Evolutionary conservation across 92 coral and sea anemone genomes (phyloP), one percentile per base, ranked within the genome.

Genomic region (Heteractis magnifica): DNA sequence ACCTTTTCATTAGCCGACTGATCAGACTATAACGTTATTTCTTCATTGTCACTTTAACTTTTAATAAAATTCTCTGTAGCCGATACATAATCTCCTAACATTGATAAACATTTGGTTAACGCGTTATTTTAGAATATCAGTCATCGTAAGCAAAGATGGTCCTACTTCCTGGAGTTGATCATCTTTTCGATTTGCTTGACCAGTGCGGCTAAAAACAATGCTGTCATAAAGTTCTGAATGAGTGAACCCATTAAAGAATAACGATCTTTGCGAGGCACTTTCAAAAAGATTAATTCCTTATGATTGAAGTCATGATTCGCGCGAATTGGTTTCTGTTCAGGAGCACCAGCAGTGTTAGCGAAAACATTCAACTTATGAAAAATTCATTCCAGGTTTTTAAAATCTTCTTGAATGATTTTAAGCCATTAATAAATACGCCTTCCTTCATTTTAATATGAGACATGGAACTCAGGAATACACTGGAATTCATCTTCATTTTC

Each of bases 221-320:
- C 15, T 20, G 49, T 68, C 26, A 23, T 23, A 50, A 21, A 68
- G 48, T 68, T 68, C 73, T 20, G 49, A 26, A 48, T 68, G 73
- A 68, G 13, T 68, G 49, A 68, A 18, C 19, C 73, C 49, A 68
- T 68, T 23, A 68, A 68, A 68, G 73, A 68, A 23, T 68, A 0
- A 68, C 73, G 49, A 68, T 26, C 4, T 8, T 65, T 51, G 64
- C 55, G 3, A 10, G 70, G 77, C 77, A 23, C 15, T 51, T 60
- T 52, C 50, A 81, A 75, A 83, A 48, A n/a, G 4, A 56, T 13
- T 26, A 23, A 83, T 83, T 73, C 75, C 83, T 19, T 13, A 26
- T 58, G 26, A 75, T 76, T 85, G 52, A 78, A 71, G 52, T 85
- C 88, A 85, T 71, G 77, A 60, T 71, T 78, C 88, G 77, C 83